Base-by-base conservation (phyloP, 1,140 invertebrate species). In the Nymphalis io region DNA sequence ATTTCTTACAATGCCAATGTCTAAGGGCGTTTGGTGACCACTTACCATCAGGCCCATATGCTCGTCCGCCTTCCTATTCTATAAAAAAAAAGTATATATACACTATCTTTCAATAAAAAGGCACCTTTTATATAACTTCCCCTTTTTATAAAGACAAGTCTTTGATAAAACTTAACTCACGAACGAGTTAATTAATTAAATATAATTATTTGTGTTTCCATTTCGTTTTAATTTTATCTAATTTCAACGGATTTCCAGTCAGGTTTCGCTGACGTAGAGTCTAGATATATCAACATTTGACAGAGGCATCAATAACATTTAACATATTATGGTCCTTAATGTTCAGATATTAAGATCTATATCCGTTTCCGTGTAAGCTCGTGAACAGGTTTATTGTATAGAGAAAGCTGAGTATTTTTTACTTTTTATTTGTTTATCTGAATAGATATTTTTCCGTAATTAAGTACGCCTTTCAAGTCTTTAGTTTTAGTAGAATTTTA, bases 371-470 rank as follows among this genome's bases (percentile, higher is more conserved):
- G 51, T 27, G 44, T 63, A 16, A 63, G 40, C 61, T n/a, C 23
- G 13, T 12, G 33, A 67, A 67, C 65, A 51, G 65, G 65, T 67
- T 67, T 67, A 42, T 27, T 21, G 18, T 39, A 21, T 42, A 38
- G 65, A 67, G 65, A 67, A 67, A 67, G 65, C 46, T 48, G 33
- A 27, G 38, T 20, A 55, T 55, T 55, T 44, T 53, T 58, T 60
- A 67, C 65, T 67, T 67, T 67, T 67, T 67, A 67, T 67, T 67
- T 67, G 58, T 67, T 60, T 67, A 60, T 67, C 48, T 39, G 20
- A 66, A 39, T 18, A 60, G 40, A 23, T 46, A 60, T 67, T 46
- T 67, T 67, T 67, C 42, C 46, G 57, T 58, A 46, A 67, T 67
- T 58, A 65, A 51, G n/a, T 63, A 18, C 20, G 48, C n/a, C 21